Conservation (phyloP, 2,888 invertebrate species). For the Drosophila limbata region DNA sequence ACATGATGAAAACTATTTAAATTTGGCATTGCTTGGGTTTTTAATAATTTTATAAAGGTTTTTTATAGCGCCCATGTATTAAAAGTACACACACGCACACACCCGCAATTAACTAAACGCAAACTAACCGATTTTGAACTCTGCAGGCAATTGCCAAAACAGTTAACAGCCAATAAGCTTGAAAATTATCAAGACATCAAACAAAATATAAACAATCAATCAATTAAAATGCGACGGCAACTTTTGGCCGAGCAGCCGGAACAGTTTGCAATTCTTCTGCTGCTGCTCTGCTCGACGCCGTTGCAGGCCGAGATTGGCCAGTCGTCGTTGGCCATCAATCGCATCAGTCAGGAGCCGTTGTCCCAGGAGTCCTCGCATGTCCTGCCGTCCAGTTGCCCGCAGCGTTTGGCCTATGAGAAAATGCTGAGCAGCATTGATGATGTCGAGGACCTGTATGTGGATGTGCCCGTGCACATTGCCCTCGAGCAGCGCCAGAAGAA, state of each 20-base stretch:
- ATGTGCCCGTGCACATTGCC: conserved; percentile 83
- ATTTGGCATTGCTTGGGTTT: background rate
- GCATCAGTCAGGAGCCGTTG: conserved; percentile 43
- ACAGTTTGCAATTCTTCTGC: conserved; percentile 25
- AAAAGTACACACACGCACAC: background rate
- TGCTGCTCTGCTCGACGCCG: conserved; percentile 25
- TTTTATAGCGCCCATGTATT: background rate
- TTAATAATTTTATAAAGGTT: background rate
- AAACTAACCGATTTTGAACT: background rate
- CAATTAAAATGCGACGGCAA: conserved; percentile 51
- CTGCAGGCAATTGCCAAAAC: background rate
- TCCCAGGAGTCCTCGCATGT: conserved; percentile 14
- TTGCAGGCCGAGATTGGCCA: conserved; percentile 64
- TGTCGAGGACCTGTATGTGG: conserved; percentile 83
- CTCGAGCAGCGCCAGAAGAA: conserved; percentile 83
- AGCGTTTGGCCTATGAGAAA: conserved; percentile 65
- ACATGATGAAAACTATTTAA: background rate
- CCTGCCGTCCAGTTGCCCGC: conserved; percentile 49
- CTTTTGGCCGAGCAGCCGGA: conserved; percentile 22
- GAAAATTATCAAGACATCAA: conserved; percentile 8
- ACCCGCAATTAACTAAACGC: background rate
- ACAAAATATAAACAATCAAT: background rate
- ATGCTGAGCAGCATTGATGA: conserved; percentile 82
- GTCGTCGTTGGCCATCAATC: conserved; percentile 54
- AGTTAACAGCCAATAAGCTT: background rate